Evolutionary conservation across 2,888 invertebrate species (phyloP).

Genomic region (Liposcelis brunnea): DNA sequence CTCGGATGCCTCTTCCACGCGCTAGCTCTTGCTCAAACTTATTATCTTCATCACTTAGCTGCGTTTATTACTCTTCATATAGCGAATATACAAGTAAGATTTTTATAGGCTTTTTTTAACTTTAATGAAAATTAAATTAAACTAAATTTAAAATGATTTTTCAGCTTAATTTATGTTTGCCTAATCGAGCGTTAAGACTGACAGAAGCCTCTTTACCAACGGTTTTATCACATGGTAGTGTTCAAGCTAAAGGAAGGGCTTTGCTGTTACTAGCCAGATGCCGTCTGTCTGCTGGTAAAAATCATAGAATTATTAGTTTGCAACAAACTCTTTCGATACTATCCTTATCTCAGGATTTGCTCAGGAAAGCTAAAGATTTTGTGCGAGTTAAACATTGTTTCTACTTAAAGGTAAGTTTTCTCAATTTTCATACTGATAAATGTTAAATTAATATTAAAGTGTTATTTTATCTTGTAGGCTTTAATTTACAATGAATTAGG

Average conservation of each 20-base stretch:
- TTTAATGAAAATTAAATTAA: neutral
- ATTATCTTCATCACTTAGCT: conserved; percentile 59
- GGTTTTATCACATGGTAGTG: conserved; percentile 63
- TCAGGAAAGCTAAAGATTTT: neutral
- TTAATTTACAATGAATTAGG: conserved; percentile 59
- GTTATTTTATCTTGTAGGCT: conserved; percentile 33
- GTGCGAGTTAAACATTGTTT: conserved; percentile 10
- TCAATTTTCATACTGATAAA: conserved; percentile 1
- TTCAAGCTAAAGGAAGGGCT: conserved; percentile 62
- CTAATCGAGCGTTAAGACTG: conserved; percentile 53
- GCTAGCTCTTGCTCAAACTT: conserved; percentile 51
- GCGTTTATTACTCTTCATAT: conserved; percentile 61
- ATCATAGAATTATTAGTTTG: conserved; percentile 8
- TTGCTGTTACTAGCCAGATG: conserved; percentile 63
- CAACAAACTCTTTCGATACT: neutral
- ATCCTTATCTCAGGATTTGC: neutral
- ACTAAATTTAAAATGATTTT: conserved; percentile 11
- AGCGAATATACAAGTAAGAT: conserved; percentile 46
- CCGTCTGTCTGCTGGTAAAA: conserved; percentile 45
- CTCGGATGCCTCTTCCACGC: conserved; percentile 42
- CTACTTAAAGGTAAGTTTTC: conserved; percentile 11
- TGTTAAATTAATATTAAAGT: conserved; percentile 5
- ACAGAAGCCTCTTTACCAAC: conserved; percentile 50
- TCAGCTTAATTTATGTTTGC: conserved; percentile 55
- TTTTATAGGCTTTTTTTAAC: conserved; percentile 10